Base-by-base conservation (phyloP, 35 echinoderm and acorn worm species). In the Acanthaster planci region DNA sequence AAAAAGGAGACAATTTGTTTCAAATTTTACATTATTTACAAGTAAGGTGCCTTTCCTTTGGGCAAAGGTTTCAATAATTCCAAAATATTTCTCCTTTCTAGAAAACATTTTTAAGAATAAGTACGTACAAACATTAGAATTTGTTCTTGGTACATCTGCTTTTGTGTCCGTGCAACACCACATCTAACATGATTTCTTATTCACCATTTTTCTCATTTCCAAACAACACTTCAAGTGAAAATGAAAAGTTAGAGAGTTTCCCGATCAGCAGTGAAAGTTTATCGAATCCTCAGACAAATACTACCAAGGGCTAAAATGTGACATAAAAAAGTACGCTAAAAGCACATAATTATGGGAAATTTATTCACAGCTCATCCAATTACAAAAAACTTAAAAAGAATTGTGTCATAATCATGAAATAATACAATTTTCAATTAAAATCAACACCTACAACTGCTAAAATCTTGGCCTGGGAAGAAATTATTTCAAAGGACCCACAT, bases 11-110 rank as follows among this genome's bases (percentile, higher is more conserved):
- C 64, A 27, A 26, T 26, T 14, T 14, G 64, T 72, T 27, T 72
- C 22, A 19, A 29, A 27, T 72, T 31, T 72, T 72, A 29, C 23
- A 72, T 72, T 72, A 72, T 72, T 72, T 72, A 72, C 64, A 72
- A 35, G 19, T 34, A 7, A 72, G 64, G 64, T 34, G 34, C 26
- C 64, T 31, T 35, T 72, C 30, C 64, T 12, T 72, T 16, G 14
- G 34, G 34, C 22, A 29, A 72, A 31, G 30, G 14, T 34, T 72
- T 72, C 64, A 26, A 31, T 26, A 12, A 31, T 36, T 34, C 12
- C 14, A 1, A 35, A 68, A 68, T 31, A 21, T 72, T 72, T 14
- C 10, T 30, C 26, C 64, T 23, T 10, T 2, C 64, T 26, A 27
- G 18, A 72, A 31, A 26, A 35, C 18, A 14, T 29, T 26, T 26